Base-by-base conservation (phyloP, 2,888 invertebrate species). In the Chrysotoxum bicinctum region DNA sequence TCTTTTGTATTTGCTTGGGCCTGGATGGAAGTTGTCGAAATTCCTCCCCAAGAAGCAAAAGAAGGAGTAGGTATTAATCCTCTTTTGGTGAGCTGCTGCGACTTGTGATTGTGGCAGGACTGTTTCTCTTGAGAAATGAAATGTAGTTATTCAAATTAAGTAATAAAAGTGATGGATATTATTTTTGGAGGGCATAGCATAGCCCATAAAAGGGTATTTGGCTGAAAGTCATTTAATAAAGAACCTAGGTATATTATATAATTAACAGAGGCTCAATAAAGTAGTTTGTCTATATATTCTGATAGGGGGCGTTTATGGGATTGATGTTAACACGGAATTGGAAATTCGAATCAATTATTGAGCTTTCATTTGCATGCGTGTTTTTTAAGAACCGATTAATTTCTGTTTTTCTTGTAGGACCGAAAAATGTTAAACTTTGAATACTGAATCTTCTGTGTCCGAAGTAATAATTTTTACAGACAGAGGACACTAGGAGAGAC, bases 151-250 rank as follows among this genome's bases (percentile, higher is more conserved):
- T 85, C 69, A 85, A 85, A 85, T 85, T 69, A 85, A 81, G 81
- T 81, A 85, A 85, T 85, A 85, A 85, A 85, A 69, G 81, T 85
- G 81, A 81, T 85, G 85, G 68, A 81, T 80, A 37, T 37, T 52
- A 16, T 37, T 40, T 30, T 30, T 30, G 43, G 0, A 14, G 48
- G n/a, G 5, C 19, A 19, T 54, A 12, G 5, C 19, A 19, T 54
- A 12, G 21, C 21, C 6, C 21, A 23, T 23, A 50, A 3, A 7
- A 26, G 7, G 8, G 23, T 3, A 50, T 3, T 2, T 14, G 14
- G 14, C 26, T 14, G 23, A 14, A 50, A 50, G n/a, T n/a, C 23
- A 50, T 26, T 50, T 50, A 50, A 50, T 50, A n/a, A 14, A 26
- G n/a, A n/a, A n/a, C n/a, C 8, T 45, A 19, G 14, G 40, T 50